These are phyloP conservation scores for Gambelia wislizenii DNA, from an alignment of 2,797 vertebrate species.

Conservation along the genomic window DNA sequence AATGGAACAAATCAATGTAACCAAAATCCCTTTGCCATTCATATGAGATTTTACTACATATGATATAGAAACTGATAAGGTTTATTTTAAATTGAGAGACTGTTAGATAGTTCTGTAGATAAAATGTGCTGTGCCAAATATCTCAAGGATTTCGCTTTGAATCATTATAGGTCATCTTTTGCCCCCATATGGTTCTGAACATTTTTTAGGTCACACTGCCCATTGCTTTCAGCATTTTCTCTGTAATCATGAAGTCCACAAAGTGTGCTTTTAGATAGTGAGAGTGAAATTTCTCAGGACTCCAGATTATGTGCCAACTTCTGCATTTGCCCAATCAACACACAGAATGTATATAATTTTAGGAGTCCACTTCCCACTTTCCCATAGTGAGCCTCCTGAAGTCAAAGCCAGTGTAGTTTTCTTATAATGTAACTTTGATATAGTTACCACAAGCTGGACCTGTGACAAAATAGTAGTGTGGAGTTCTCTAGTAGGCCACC, in stretches of 20 bases:
- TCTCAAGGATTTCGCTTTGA: background rate
- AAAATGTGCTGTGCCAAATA: conserved; percentile 38
- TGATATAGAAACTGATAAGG: background rate
- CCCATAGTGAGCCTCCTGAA: background rate
- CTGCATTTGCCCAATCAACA: background rate
- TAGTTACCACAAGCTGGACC: background rate
- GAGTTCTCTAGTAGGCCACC: background rate
- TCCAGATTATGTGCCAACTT: conserved; percentile 30
- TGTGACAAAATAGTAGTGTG: background rate
- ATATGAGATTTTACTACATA: background rate
- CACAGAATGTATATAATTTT: conserved; percentile 8
- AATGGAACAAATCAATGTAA: background rate
- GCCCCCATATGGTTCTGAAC: background rate
- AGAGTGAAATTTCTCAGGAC: background rate
- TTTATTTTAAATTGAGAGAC: conserved; percentile 8
- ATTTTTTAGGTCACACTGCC: background rate
- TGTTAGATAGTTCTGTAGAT: background rate
- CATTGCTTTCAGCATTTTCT: conserved; percentile 15
- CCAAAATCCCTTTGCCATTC: background rate
- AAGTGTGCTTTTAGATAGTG: background rate
- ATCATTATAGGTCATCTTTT: background rate
- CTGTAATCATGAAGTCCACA: background rate
- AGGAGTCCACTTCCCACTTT: background rate
- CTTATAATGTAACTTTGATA: background rate
- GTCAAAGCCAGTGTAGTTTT: background rate